Conservation (phyloP, 2,113 vertebrate species). For the Lagopus muta region DNA sequence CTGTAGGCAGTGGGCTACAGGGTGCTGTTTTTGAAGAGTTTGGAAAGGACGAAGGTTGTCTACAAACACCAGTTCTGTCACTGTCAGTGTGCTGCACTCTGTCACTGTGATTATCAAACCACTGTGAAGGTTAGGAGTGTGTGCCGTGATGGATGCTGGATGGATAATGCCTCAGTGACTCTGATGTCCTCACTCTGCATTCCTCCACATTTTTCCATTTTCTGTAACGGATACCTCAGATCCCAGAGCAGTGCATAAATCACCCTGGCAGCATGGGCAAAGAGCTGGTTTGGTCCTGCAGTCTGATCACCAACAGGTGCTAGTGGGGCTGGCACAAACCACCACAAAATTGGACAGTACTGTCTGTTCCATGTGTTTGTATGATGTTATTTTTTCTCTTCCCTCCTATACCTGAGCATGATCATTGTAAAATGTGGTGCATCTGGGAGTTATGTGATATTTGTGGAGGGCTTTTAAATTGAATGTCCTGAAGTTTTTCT, state of each 20-base stretch:
- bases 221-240: background rate
- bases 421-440: background rate
- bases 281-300: background rate
- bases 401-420: background rate
- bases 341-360: fast-evolving
- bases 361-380: background rate
- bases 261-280: background rate
- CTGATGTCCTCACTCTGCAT: background rate
- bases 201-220: background rate
- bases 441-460: background rate
- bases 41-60: background rate
- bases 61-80: background rate
- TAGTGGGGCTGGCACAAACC: fast-evolving
- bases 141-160: fast-evolving
- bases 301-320: fast-evolving
- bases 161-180: background rate
- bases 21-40: background rate
- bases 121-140: fast-evolving
- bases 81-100: fast-evolving
- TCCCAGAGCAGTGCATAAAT: background rate
- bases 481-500: background rate
- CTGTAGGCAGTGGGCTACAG: fast-evolving
- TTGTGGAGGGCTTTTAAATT: background rate
- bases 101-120: fast-evolving
- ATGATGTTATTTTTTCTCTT: too few relatives aligned